Conservation (phyloP, 2,113 vertebrate genomes). For the Morone saxatilis region DNA sequence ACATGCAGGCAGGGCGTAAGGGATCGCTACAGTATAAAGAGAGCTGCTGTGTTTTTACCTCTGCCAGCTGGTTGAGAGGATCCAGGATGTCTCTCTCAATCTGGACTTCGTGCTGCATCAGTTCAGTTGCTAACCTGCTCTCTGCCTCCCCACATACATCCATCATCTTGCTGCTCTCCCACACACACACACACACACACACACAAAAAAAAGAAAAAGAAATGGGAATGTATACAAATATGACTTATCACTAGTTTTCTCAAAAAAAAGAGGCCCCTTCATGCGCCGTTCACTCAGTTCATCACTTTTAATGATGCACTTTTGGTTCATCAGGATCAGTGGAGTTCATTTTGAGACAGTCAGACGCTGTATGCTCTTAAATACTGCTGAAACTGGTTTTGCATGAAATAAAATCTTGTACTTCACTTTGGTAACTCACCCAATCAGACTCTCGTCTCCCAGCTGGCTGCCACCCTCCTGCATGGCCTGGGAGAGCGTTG, state of each 20-base stretch:
- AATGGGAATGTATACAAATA: slow-evolving; percentile 30
- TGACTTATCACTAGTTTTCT: slow-evolving; percentile 3
- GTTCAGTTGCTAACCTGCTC: slow-evolving; percentile 90
- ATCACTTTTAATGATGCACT: neutral
- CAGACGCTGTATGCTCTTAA: too few relatives aligned
- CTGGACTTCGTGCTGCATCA: slow-evolving; percentile 92
- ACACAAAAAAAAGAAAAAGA: neutral
- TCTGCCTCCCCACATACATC: slow-evolving; percentile 93
- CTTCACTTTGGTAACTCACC: slow-evolving; percentile 82
- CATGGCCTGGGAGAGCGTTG: slow-evolving; percentile 91
- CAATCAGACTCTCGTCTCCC: slow-evolving; percentile 92
- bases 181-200: neutral
- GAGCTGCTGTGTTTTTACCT: slow-evolving; percentile 82
- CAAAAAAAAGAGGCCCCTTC: neutral
- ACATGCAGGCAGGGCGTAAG: neutral
- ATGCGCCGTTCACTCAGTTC: neutral
- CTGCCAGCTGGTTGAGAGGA: slow-evolving; percentile 90
- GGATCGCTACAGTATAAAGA: neutral
- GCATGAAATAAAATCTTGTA: neutral
- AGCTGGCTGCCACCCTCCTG: slow-evolving; percentile 90
- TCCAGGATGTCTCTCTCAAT: slow-evolving; percentile 93
- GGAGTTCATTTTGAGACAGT: neutral
- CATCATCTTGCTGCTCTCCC: slow-evolving; percentile 91
- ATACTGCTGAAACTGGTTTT: neutral
- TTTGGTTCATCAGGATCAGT: neutral